Percentiles rank a stretch among this genome's conserved stretches.
phyloP scores from a whole-genome alignment of 2,113 vertebrate genomes.

The Benitochromis conjunctus region DNA sequence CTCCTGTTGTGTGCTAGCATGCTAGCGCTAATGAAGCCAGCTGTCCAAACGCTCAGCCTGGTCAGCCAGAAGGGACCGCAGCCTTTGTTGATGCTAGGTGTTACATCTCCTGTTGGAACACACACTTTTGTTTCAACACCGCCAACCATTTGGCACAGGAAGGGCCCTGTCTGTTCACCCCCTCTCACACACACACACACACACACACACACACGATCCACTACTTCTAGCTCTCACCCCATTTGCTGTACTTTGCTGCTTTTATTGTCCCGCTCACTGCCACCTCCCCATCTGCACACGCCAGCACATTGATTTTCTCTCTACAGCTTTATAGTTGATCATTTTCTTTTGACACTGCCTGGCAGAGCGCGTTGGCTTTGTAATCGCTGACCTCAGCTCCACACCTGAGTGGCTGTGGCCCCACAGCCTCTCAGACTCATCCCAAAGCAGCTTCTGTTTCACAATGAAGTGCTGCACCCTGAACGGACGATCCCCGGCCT shows the following conservation, averaged over 20 bases:
- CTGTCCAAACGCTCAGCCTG: constrained; percentile 64
- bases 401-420: constrained; percentile 47
- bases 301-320: constrained; percentile 49
- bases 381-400: constrained; percentile 59
- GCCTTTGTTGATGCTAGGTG: constrained; percentile 61
- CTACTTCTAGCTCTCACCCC: not conserved
- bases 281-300: constrained; percentile 2
- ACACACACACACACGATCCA: not conserved
- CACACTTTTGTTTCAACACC: constrained; percentile 49
- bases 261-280: constrained; percentile 9
- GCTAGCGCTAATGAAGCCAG: constrained; percentile 64
- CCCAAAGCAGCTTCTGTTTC: constrained; percentile 11
- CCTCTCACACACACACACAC: not conserved
- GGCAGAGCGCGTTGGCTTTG: constrained; percentile 16
- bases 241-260: constrained; percentile 1
- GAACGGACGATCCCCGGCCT: constrained; percentile 15
- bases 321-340: constrained; percentile 49
- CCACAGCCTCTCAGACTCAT: constrained; percentile 23
- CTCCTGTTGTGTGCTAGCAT: constrained; percentile 64
- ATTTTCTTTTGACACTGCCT: constrained; percentile 38
- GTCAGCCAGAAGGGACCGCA: constrained; percentile 51
- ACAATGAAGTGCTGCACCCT: constrained; percentile 30
- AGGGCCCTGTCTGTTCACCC: not conserved
- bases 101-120: constrained; percentile 56
- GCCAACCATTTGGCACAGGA: constrained; percentile 60